Base-by-base conservation (phyloP, 2,888 invertebrate genomes). In the Caenorhabditis sp. region DNA sequence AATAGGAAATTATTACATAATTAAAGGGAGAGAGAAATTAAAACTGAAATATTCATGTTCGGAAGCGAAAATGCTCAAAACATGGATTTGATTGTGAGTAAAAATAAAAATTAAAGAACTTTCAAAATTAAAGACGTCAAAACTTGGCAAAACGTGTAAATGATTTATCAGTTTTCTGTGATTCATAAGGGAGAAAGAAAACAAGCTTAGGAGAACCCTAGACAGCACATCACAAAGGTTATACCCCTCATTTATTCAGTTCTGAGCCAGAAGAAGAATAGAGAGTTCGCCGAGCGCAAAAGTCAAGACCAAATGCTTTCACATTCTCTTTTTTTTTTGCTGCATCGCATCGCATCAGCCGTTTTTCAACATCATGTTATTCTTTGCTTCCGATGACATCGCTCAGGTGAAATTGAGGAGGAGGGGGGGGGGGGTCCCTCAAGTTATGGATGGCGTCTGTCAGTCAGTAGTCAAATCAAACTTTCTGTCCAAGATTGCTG, bases 361-460 rank as follows among this genome's bases (percentile, higher is more conserved):
- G 63, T 65, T 65, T 55, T 55, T 65, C 63, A 53, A 53, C 63
- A 62, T 62, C 62, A 52, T 62, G 52, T 43, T 30, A 41, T 65
- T 52, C 22, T 35, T 37, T 27, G 6, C 24, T 17, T 11, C 46
- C 35, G 46, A 26, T 45, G 30, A 15, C 41, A 30, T 41, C 32
- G 5, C n/a, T 22, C 50, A 61, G 61, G 61, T 61, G 17, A 24
- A n/a, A 17, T 15, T 3, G 35, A 13, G 9, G 9, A n/a, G n/a
- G n/a, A n/a, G 9, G 24, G 30, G 17, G 30, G 20, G 3, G 13
- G 27, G 9, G 43, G 24, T 15, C 24, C 52, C 53, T 20, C 30
- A 41, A 52, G 52, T 53, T 56, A 56, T 66, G 9, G 48, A 66
- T 66, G 56, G 50, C 48, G 56, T 56, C 24, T 56, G 56, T 56